phyloP scores from a whole-genome alignment of 92 coral and sea anemone genomes.

The Isaurus tuberculatus region DNA sequence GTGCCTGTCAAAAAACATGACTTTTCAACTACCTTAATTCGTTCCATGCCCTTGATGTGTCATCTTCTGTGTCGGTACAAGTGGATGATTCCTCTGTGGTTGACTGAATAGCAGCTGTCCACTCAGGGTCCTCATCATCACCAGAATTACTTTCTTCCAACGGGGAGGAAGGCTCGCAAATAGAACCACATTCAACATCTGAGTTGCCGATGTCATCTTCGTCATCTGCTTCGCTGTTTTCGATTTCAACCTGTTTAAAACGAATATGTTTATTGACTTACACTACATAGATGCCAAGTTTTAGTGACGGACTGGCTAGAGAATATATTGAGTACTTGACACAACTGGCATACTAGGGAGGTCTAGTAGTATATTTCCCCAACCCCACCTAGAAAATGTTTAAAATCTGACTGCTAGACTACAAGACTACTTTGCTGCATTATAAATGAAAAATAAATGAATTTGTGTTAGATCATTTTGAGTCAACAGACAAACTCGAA shows the following conservation, averaged over 20 bases:
- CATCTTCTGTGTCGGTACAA: constrained; percentile 5
- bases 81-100: constrained; percentile 4
- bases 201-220: background rate
- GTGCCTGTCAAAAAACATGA: background rate
- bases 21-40: background rate
- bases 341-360: too few species aligned
- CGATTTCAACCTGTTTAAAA: background rate
- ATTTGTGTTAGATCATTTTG: too few species aligned
- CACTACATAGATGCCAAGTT: too few species aligned
- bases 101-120: constrained; percentile 3
- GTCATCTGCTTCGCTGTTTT: background rate
- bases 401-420: too few species aligned
- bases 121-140: constrained; percentile 3
- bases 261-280: constrained; percentile 4
- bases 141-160: constrained; percentile 6
- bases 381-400: too few species aligned
- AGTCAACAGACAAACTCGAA: too few species aligned
- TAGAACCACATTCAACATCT: background rate
- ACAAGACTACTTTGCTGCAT: too few species aligned
- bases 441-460: too few species aligned
- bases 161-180: constrained; percentile 7
- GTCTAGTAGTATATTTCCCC: too few species aligned
- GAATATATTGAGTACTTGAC: too few species aligned
- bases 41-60: constrained; percentile 2
- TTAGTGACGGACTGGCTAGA: too few species aligned